These are phyloP conservation scores for Sparus aurata DNA, from an alignment of 2,797 vertebrate species.

Conservation along the genomic window DNA sequence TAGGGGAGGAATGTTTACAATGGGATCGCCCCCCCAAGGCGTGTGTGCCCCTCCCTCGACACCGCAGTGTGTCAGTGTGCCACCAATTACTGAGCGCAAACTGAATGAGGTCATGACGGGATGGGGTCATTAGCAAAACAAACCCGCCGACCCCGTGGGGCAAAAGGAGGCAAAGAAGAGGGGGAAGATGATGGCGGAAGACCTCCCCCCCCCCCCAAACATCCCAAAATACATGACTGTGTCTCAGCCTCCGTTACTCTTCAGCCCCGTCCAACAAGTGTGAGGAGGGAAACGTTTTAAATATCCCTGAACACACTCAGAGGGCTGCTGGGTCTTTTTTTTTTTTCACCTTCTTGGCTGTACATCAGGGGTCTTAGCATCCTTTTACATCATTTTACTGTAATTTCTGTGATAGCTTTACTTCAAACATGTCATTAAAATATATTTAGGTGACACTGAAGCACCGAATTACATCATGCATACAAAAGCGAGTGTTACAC, in stretches of 20 bases:
- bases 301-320: background rate
- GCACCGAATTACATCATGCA: slow-evolving; percentile 30
- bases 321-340: background rate
- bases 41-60: slow-evolving; percentile 68
- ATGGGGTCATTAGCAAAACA: slow-evolving; percentile 84
- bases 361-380: slow-evolving; percentile 28
- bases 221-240: slow-evolving; percentile 15
- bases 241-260: slow-evolving; percentile 6
- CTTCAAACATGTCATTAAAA: slow-evolving; percentile 35
- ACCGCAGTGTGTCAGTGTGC: slow-evolving; percentile 76
- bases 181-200: slow-evolving; percentile 24
- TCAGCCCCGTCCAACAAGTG: slow-evolving; percentile 25
- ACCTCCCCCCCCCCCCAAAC: background rate
- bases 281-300: slow-evolving; percentile 12
- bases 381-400: slow-evolving; percentile 46
- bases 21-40: slow-evolving; percentile 39
- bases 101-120: slow-evolving; percentile 82
- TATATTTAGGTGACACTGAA: slow-evolving; percentile 26
- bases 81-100: slow-evolving; percentile 78
- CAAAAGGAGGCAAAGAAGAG: slow-evolving; percentile 15
- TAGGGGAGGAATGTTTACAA: slow-evolving; percentile 79
- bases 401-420: slow-evolving; percentile 37
- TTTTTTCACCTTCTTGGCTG: background rate
- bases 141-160: slow-evolving; percentile 71
- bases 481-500: slow-evolving; percentile 13